These are phyloP conservation scores for Taxidea taxus DNA, from an alignment of 2,113 vertebrate genomes.

Conservation along the genomic window DNA sequence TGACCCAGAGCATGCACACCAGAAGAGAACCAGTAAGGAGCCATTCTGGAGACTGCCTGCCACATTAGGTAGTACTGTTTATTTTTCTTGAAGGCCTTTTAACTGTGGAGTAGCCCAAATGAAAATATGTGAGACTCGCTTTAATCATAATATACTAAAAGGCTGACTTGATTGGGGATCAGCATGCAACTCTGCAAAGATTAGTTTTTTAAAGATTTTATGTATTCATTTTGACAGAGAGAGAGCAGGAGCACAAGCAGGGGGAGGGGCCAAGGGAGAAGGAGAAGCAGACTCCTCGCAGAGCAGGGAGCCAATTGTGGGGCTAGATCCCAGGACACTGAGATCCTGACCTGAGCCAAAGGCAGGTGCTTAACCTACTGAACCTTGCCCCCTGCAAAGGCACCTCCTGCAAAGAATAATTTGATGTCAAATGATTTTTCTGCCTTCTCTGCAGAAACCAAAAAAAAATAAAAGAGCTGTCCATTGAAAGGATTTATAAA, in stretches of 20 bases:
- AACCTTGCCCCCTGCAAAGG: too few species aligned
- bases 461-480: background rate
- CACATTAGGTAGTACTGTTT: background rate
- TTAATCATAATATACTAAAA: conserved; percentile 23
- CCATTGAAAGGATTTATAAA: background rate
- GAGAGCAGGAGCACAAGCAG: too few species aligned
- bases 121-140: background rate
- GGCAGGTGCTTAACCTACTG: too few species aligned
- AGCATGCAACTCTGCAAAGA: background rate
- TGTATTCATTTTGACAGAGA: too few species aligned
- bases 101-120: background rate
- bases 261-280: too few species aligned
- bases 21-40: background rate
- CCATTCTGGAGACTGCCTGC: background rate
- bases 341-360: too few species aligned
- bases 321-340: too few species aligned
- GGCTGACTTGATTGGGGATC: background rate
- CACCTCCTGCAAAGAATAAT: background rate
- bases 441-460: background rate
- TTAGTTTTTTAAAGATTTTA: too few species aligned
- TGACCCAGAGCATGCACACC: background rate
- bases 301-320: too few species aligned
- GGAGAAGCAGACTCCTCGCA: too few species aligned
- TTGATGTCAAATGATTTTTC: background rate
- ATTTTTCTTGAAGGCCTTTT: background rate